These are phyloP conservation scores for Idris sp. DNA, from an alignment of 1,140 invertebrate genomes.

Conservation along the genomic window DNA sequence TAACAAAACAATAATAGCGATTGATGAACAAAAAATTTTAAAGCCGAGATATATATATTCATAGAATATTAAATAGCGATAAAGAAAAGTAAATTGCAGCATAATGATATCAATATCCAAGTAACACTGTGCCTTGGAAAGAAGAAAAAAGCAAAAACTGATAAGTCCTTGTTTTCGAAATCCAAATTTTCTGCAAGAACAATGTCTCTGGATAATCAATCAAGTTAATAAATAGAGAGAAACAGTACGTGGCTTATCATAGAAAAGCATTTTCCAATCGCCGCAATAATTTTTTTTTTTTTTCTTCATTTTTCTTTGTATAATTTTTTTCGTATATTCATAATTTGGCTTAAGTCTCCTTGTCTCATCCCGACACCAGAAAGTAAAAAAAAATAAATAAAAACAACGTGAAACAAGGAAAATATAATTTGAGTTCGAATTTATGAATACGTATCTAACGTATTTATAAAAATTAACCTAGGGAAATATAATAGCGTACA, in stretches of 20 bases:
- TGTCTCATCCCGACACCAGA: constrained; percentile 71
- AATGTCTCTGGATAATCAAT: constrained; percentile 6
- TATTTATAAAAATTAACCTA: constrained; percentile 56
- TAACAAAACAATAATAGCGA: constrained; percentile 30
- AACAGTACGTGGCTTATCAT: constrained; percentile 43
- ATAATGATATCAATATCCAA: constrained; percentile 28
- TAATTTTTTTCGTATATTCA: constrained; percentile 54
- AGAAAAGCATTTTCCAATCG: constrained; percentile 52
- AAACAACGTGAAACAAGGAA: constrained; percentile 46
- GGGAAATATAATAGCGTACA: constrained; percentile 51
- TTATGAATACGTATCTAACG: constrained; percentile 44
- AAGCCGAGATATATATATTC: constrained; percentile 8
- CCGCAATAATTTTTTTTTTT: constrained; percentile 47
- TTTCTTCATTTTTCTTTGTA: constrained; percentile 56
- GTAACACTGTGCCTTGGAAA: constrained; percentile 17
- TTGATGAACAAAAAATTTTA: too few relatives aligned
- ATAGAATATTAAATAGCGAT: too few relatives aligned
- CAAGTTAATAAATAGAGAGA: constrained; percentile 32
- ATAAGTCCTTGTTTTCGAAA: constrained; percentile 13
- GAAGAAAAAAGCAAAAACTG: constrained; percentile 54
- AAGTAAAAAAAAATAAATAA: too few relatives aligned
- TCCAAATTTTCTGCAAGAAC: constrained; percentile 7
- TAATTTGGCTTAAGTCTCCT: constrained; percentile 70
- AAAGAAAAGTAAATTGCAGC: constrained; percentile 2
- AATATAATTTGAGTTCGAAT: constrained; percentile 47